These are phyloP conservation scores for Argya squamiceps DNA, from an alignment of 2,797 vertebrate species.

Conservation along the genomic window DNA sequence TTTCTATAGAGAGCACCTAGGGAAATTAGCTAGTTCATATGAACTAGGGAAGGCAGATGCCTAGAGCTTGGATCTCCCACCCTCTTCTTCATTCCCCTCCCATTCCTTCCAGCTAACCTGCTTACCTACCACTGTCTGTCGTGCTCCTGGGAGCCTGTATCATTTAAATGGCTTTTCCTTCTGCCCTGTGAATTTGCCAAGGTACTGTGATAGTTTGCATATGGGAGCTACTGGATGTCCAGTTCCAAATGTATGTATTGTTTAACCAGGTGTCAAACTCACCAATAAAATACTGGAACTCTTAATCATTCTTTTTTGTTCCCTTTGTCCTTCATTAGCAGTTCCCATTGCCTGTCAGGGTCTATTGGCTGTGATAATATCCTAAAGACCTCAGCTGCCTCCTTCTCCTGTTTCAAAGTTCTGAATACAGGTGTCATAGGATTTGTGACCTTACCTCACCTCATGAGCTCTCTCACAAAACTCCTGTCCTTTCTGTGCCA, in stretches of 20 bases:
- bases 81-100: neutral
- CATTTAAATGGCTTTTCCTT: neutral
- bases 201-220: neutral
- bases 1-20: neutral
- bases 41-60: neutral
- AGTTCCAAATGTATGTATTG: neutral
- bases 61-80: neutral
- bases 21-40: conserved; percentile 1
- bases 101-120: neutral
- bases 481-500: neutral
- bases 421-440: neutral
- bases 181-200: neutral
- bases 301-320: neutral
- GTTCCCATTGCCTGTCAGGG: neutral
- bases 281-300: conserved; percentile 20
- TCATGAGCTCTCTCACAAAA: neutral
- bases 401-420: neutral
- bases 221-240: neutral
- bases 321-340: neutral
- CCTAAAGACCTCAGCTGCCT: neutral
- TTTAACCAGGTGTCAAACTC: neutral
- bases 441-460: neutral
- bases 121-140: neutral
- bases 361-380: neutral
- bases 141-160: neutral